These are phyloP conservation scores for Netelia fuscicornis DNA, from an alignment of 2,888 invertebrate genomes.

Conservation along the genomic window DNA sequence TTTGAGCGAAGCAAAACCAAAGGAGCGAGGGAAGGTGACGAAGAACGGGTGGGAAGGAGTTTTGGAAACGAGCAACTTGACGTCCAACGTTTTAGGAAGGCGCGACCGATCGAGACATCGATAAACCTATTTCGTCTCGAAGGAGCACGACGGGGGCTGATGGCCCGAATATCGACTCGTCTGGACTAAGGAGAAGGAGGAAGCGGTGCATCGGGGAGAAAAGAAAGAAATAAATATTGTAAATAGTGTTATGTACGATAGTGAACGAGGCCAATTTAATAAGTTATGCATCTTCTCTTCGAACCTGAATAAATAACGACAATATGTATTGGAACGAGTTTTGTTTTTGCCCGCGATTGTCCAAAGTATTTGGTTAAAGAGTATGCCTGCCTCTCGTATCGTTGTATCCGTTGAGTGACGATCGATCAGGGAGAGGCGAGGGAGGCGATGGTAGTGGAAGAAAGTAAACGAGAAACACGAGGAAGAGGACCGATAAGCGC, in stretches of 20 bases:
- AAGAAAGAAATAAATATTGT: constrained; percentile 72
- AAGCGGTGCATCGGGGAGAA: constrained; percentile 28
- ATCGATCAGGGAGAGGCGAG: too few species aligned
- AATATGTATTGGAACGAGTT: constrained; percentile 72
- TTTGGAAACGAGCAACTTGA: too few species aligned
- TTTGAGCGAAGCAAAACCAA: neutral
- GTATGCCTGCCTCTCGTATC: too few species aligned
- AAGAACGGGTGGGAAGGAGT: neutral
- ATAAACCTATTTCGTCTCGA: too few species aligned
- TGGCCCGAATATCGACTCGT: too few species aligned
- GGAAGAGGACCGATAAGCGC: neutral
- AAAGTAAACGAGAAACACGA: neutral
- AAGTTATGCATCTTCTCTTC: constrained; percentile 80
- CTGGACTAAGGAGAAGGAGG: neutral
- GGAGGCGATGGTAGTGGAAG: neutral
- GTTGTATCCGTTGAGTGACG: too few species aligned
- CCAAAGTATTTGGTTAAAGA: too few species aligned
- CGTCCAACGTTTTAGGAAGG: too few species aligned
- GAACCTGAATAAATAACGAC: constrained; percentile 82
- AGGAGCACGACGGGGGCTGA: too few species aligned
- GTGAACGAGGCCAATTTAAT: too few species aligned
- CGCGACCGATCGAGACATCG: too few species aligned
- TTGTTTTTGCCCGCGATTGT: neutral
- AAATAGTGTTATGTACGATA: constrained; percentile 72
- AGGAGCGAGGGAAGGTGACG: neutral